Base-by-base conservation (phyloP, 2,888 invertebrate genomes). In the Ophion ellenae region DNA sequence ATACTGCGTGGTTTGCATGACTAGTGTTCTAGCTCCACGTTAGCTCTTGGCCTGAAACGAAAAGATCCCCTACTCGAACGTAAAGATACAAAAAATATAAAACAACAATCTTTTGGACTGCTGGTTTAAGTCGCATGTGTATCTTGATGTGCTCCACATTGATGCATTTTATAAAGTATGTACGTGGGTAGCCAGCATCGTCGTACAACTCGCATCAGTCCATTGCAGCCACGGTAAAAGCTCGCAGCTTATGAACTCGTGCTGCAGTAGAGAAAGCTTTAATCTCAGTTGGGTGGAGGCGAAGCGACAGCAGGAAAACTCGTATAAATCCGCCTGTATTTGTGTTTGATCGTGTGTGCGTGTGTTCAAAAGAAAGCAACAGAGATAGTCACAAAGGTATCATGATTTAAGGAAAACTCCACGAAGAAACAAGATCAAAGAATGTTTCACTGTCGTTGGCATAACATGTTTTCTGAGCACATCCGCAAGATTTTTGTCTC, bases 171-270 rank as follows among this genome's bases (percentile, higher is more conserved):
- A 14, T 11, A 79, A 20, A 32, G 63, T 14, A 36, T 32, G 32
- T 63, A 32, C 20, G 20, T 61, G 57, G 45, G 40, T 47, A n/a
- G 76, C 24, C 61, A 24, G 75, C 64, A 20, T 77, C 67, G 77
- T 77, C 73, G 57, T 80, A 73, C 40, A 73, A 36, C 73, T 81
- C 71, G 76, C 76, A 81, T 81, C 73, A 76, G 59, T 17, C 57
- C 28, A 57, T 77, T 67, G 61, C 66, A 57, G 45, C 32, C 40
- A 53, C 7, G 40, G 57, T 24, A 81, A 57, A 77, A 74, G 74
- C 66, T 53, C 57, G 76, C 2, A 24, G 36, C 57, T 67, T 67
- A 66, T 57, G 28, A 53, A 67, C 20, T 40, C 66, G 61, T 61
- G 61, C 36, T 64, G 9, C 20, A 28, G 57, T 14, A 71, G 70